Evolutionary conservation across 2,797 vertebrate genomes (phyloP), one percentile per base, ranked within the genome.

Genomic region (Coluber constrictor): DNA sequence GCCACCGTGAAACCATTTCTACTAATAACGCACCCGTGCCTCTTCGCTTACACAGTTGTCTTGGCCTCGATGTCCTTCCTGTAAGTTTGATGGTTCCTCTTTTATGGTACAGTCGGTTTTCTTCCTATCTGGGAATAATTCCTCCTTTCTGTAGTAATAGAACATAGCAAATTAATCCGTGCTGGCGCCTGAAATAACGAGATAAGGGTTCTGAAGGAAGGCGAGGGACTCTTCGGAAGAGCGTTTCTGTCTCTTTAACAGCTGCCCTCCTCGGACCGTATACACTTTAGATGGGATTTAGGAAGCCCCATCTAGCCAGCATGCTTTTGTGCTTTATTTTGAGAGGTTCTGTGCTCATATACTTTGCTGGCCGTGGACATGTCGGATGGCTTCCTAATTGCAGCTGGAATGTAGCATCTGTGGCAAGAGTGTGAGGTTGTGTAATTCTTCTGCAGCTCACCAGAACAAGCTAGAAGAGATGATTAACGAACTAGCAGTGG

Each of bases 391-490:
- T 3, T 3, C 37, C 23, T 3, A 4, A 7, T 32, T 25, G 8
- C 16, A 70, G n/a, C 16, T 70, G 18, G 1, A 3, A 15, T 54
- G 10, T 93, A 51, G 25, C 37, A n/a, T 47, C 56, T n/a, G 10
- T 10, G 4, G 29, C 13, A 8, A 29, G 20, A 32, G 32, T 23
- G 5, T 37, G 16, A 61, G 61, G 32, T 11, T 56, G 89, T 91
- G 11, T 91, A 60, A 47, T 93, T 94, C 92, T 79, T 90, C 92
- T 8, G 0, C 96, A 99, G 99, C 99, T 95, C 99, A 99, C 95
- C 99, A 99, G 98, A 99, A 99, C 98, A 99, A 99, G 96, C 98
- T 99, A 97, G 99, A 99, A 98, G 99, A 99, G 97, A 99, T 99
- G 99, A 99, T 99, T 95, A 99, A 99, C 1, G 99, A 99, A 96